Base-by-base conservation (phyloP, 1,140 invertebrate species). In the Drosophila saltans region DNA sequence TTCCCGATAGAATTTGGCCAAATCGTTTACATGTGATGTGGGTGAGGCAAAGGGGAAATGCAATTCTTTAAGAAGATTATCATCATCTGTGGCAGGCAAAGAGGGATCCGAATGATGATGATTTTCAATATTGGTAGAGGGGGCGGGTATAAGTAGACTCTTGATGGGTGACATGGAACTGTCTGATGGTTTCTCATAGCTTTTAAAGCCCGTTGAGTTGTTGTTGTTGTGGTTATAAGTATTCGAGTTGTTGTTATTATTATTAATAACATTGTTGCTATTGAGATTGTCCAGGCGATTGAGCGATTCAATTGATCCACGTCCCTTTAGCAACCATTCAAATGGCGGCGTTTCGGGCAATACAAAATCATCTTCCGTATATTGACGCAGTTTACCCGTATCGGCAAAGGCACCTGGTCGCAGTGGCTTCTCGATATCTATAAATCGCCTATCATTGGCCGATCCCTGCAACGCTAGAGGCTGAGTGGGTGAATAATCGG, bases 1-100 rank as follows among this genome's bases (percentile, higher is more conserved):
- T 80, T 97, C 96, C 4, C 95, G 93, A 92, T 96, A 97, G 92
- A 97, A 97, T 64, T 94, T 94, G 41, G 95, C 95, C 64, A 97
- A 93, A 91, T 97, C 96, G 65, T 93, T 92, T 5, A 92, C 89
- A 48, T 92, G 91, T 33, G 92, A 93, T 52, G 93, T 94, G 63
- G 85, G 91, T 41, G 91, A 92, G n/a, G 92, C 94, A 90, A 95
- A 95, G 16, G 94, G 94, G 58, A 94, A 94, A 91, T 94, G 80
- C 41, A 91, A 64, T 69, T 91, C 90, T 66, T 91, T 91, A 0
- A 91, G 73, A 48, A 91, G 61, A 70, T 81, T 91, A 24, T 91
- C 90, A 63, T 91, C 90, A 30, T 91, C 90, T 1, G 75, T 59
- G 0, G 62, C 56, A 10, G 81, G 69, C 7, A 90, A 60, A 33